Conservation (phyloP, 1,140 invertebrate genomes). For the Drosophila neocordata region DNA sequence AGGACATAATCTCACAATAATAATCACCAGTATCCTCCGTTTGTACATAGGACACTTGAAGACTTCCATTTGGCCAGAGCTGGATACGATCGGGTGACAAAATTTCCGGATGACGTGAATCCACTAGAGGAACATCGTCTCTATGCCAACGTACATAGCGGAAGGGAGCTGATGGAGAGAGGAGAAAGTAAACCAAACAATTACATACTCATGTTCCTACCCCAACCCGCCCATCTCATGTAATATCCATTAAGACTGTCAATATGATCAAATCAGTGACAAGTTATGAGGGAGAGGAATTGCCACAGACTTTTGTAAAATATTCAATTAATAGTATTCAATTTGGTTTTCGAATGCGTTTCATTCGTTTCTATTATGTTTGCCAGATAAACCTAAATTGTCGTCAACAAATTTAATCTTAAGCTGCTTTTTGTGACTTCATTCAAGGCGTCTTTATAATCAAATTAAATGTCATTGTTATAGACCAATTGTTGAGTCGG, state of each 20-base stretch:
- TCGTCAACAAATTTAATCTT: slow-evolving; percentile 44
- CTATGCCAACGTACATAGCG: slow-evolving; percentile 85
- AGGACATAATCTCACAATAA: slow-evolving; percentile 86
- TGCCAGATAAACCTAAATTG: slow-evolving; percentile 59
- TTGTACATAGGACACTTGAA: slow-evolving; percentile 86
- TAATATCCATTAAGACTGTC: slow-evolving; percentile 3
- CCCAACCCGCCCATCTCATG: background rate
- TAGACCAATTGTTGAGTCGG: slow-evolving; percentile 46
- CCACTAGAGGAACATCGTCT: slow-evolving; percentile 85
- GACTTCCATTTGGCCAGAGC: slow-evolving; percentile 88
- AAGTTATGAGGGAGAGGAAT: slow-evolving; percentile 10
- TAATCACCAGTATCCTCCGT: slow-evolving; percentile 89
- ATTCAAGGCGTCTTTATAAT: slow-evolving; percentile 45
- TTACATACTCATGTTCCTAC: background rate
- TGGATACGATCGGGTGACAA: slow-evolving; percentile 84
- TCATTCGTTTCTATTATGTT: slow-evolving; percentile 41
- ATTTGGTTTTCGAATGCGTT: slow-evolving; percentile 38
- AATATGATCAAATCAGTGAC: slow-evolving; percentile 12
- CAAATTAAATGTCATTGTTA: slow-evolving; percentile 73
- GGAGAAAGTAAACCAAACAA: background rate
- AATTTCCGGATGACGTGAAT: slow-evolving; percentile 84
- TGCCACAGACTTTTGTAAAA: slow-evolving; percentile 22
- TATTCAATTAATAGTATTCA: slow-evolving; percentile 57
- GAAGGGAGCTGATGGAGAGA: slow-evolving; percentile 49
- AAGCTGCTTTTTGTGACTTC: slow-evolving; percentile 40